These are phyloP conservation scores for Melitaea athalia DNA, from an alignment of 2,888 invertebrate genomes.

Conservation along the genomic window DNA sequence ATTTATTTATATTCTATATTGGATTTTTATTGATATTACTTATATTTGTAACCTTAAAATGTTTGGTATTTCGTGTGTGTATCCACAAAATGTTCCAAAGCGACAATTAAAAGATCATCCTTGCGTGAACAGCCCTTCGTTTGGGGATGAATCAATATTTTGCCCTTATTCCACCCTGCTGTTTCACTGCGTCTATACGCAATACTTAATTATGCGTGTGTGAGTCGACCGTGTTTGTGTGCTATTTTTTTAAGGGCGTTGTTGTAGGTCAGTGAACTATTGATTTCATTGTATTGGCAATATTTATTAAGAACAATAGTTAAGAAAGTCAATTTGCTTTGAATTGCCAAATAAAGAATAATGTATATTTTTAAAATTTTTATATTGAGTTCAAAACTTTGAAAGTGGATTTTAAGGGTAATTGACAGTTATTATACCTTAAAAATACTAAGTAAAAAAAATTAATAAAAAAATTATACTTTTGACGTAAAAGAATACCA, in stretches of 20 bases:
- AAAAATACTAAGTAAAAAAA: too few relatives aligned
- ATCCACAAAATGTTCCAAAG: conserved; percentile 5
- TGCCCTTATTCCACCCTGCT: conserved; percentile 50
- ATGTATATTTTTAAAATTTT: not conserved
- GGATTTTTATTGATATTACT: not conserved
- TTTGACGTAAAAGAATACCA: too few relatives aligned
- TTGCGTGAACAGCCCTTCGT: conserved; percentile 38
- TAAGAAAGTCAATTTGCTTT: not conserved
- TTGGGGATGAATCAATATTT: conserved; percentile 66
- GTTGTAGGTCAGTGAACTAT: conserved; percentile 59
- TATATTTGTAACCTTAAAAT: not conserved
- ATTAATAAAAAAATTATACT: too few relatives aligned
- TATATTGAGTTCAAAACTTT: not conserved
- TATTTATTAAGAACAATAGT: not conserved
- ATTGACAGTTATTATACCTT: too few relatives aligned
- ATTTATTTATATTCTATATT: too few relatives aligned
- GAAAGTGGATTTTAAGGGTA: not conserved
- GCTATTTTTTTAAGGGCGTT: conserved; percentile 47
- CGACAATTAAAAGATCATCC: conserved; percentile 36
- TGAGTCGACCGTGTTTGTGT: conserved; percentile 40
- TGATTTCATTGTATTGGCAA: conserved; percentile 47
- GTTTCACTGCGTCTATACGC: conserved; percentile 45
- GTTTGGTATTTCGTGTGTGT: not conserved
- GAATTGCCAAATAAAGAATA: not conserved
- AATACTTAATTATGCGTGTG: conserved; percentile 47